phyloP scores from a whole-genome alignment of 2,888 invertebrate species.

The Nomada hirtipes region DNA sequence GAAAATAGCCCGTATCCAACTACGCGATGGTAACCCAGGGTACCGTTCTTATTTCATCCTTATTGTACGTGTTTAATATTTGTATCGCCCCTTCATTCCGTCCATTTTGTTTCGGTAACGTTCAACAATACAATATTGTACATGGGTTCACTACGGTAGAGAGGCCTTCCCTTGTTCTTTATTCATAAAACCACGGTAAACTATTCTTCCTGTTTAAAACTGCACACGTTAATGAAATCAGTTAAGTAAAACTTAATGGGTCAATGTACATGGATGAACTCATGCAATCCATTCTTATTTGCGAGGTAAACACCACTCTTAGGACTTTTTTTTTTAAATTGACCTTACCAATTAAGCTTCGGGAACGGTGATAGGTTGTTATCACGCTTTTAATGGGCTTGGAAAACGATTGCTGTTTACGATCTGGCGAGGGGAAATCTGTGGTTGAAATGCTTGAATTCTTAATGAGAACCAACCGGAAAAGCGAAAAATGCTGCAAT shows the following conservation, averaged over 20 bases:
- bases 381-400: conserved; percentile 63
- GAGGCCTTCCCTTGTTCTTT: neutral
- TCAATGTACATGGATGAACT: conserved; percentile 19
- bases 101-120: no score
- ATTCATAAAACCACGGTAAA: neutral
- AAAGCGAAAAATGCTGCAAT: conserved; percentile 55
- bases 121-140: no score
- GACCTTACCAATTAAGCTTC: conserved; percentile 60
- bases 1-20: conserved; percentile 71
- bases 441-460: conserved; percentile 75
- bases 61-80: conserved; percentile 36
- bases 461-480: conserved; percentile 67
- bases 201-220: neutral
- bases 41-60: conserved; percentile 15
- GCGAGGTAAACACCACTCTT: conserved; percentile 50
- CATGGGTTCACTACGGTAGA: no score
- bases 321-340: conserved; percentile 44
- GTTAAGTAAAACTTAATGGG: conserved; percentile 32
- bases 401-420: conserved; percentile 65
- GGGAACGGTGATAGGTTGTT: conserved; percentile 47
- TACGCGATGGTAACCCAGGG: conserved; percentile 59
- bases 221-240: neutral
- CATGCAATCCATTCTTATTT: conserved; percentile 41
- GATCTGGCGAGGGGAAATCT: conserved; percentile 55
- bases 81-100: neutral